Conservation (phyloP, 2,888 invertebrate species). For the Xylophagus ater region DNA sequence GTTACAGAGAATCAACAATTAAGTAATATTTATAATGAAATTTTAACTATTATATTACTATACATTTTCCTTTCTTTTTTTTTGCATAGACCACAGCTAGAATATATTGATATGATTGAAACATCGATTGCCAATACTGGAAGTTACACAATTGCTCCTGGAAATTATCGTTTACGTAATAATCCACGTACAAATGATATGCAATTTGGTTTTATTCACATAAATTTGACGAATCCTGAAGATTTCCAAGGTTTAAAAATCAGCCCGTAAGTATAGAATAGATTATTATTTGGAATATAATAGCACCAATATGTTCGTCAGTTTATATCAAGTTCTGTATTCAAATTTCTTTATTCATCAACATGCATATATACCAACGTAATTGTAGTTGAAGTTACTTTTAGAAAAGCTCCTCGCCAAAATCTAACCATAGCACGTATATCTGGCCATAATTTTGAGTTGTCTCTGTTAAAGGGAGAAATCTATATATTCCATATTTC, state of each 20-base stretch:
- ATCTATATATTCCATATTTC: too few species aligned
- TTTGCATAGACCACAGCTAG: constrained; percentile 54
- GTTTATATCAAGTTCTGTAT: too few species aligned
- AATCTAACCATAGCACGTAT: too few species aligned
- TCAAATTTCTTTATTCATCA: too few species aligned
- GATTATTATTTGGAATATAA: too few species aligned
- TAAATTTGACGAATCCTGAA: constrained; percentile 71
- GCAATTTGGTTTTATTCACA: constrained; percentile 77
- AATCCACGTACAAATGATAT: constrained; percentile 60
- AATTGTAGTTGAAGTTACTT: too few species aligned
- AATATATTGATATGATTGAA: constrained; percentile 68
- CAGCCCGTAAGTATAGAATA: constrained; percentile 65
- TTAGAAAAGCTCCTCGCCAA: too few species aligned
- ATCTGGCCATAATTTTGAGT: too few species aligned
- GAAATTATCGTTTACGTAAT: constrained; percentile 56
- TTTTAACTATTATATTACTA: not conserved
- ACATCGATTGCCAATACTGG: constrained; percentile 56
- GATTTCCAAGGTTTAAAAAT: constrained; percentile 51
- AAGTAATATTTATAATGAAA: constrained; percentile 22
- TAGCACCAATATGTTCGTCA: too few species aligned
- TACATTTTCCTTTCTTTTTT: constrained; percentile 7
- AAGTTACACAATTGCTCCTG: constrained; percentile 59
- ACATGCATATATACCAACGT: too few species aligned
- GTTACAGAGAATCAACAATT: constrained; percentile 76
- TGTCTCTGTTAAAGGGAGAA: too few species aligned